Percentiles rank a stretch among this genome's conserved stretches.
Evolutionary conservation across 2,797 vertebrate genomes (phyloP).

Genomic region (Cyprinodon diabolis): DNA sequence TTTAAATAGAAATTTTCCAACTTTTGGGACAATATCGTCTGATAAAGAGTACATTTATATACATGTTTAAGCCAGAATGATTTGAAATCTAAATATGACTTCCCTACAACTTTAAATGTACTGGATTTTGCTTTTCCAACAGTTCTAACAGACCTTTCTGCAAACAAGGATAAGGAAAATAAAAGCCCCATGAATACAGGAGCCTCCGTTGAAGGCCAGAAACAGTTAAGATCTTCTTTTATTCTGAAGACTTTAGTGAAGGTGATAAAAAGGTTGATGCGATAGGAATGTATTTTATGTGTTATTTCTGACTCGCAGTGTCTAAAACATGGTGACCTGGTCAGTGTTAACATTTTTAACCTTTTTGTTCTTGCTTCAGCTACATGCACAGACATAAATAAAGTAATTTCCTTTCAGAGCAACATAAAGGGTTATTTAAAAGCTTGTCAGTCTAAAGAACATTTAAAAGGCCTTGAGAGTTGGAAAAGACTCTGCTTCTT

Average conservation of each 20-base stretch:
- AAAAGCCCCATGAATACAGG: not conserved
- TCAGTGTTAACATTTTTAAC: conserved; percentile 5
- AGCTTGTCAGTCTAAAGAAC: not conserved
- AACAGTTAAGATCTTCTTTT: conserved; percentile 7
- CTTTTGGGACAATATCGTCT: too few relatives aligned
- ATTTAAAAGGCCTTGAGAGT: conserved; percentile 6
- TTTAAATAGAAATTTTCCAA: too few relatives aligned
- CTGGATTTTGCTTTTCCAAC: not conserved
- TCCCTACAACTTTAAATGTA: too few relatives aligned
- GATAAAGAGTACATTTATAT: too few relatives aligned
- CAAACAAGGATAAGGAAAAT: conserved; percentile 6
- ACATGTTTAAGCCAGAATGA: too few relatives aligned
- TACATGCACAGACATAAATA: conserved; percentile 5
- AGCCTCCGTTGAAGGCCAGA: conserved; percentile 7
- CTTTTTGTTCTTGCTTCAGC: conserved; percentile 1
- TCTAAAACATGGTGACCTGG: conserved; percentile 4
- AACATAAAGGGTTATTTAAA: conserved; percentile 8
- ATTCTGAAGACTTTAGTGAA: conserved; percentile 12
- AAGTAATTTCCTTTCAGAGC: conserved; percentile 6
- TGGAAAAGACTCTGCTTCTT: not conserved
- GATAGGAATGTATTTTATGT: not conserved
- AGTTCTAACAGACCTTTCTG: conserved; percentile 4
- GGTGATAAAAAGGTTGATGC: conserved; percentile 17
- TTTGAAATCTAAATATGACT: too few relatives aligned
- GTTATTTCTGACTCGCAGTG: not conserved